Base-by-base conservation (phyloP, 35 echinoderm and acorn worm species). In the Chiridota heheva region DNA sequence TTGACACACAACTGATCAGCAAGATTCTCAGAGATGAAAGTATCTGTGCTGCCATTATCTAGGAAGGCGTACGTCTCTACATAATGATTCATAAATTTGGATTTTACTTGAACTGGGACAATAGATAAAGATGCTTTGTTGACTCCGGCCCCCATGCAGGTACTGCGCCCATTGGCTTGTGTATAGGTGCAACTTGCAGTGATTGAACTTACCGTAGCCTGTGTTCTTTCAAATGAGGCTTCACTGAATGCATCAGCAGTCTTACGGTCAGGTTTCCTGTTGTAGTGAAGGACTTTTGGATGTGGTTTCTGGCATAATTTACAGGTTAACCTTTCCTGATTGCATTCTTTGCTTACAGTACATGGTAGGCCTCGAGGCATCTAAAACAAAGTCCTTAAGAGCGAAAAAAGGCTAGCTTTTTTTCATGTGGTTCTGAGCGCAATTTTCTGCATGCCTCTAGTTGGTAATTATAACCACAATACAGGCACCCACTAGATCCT, bases 1-100 rank as follows among this genome's bases (percentile, higher is more conserved):
- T 39, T 72, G 10, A 42, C 81, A 28, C 36, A 24, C 17, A 84
- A 25, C 45, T 62, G 36, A 18, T 72, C 18, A n/a, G 33, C 48
- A 18, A 72, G 65, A 20, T 55, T 35, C 27, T 72, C 81, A 1
- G 66, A 57, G 30, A 67, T 53, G 32, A 84, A 84, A 29, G 67
- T 72, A 15, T 67, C 48, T 24, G 64, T 37, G 25, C 81, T 84
- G 6, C 81, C 66, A 56, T 40, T 84, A 31, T 84, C 64, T 82
- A 82, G 29, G 46, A 71, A 84, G 35, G 65, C 81, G 37, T 84
- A 84, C 5, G 81, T 84, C 65, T 84, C 58, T 24, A 82, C 78
- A 44, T 44, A 30, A 34, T 71, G 38, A 12, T 66, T 66, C 10
- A 30, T 72, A 5, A 3, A 5, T n/a, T 72, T 72, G 12, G n/a